phyloP scores from a whole-genome alignment of 2,113 vertebrate genomes.

The Geococcyx californianus region DNA sequence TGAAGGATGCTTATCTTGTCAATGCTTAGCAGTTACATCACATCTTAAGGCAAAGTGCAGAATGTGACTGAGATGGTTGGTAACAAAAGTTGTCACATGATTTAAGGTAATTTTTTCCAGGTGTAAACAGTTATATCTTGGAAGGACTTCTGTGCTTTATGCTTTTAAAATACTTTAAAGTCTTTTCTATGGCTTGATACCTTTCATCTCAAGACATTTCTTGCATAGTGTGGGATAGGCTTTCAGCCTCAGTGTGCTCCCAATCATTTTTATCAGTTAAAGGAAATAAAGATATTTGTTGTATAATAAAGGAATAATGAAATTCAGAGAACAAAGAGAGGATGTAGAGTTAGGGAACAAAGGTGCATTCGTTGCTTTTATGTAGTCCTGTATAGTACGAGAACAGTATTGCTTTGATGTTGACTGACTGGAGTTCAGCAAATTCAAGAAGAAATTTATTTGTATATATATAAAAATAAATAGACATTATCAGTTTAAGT shows the following conservation, averaged over 20 bases:
- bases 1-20: not conserved
- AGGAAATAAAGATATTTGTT: not conserved
- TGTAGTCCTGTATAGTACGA: not conserved
- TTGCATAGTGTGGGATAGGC: not conserved
- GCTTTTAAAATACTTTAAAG: not conserved
- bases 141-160: not conserved
- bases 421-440: not conserved
- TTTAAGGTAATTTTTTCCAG: not conserved
- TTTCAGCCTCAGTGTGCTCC: not conserved
- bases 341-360: not conserved
- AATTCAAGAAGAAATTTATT: not conserved
- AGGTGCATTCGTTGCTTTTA: not conserved
- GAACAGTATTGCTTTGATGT: conserved; percentile 13
- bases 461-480: not conserved
- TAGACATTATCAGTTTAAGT: not conserved
- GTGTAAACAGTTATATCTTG: not conserved
- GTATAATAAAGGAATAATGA: conserved; percentile 8
- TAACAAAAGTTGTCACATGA: not conserved
- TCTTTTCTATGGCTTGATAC: not conserved
- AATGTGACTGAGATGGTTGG: accelerated
- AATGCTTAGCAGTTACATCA: not conserved
- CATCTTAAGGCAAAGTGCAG: not conserved
- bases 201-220: not conserved
- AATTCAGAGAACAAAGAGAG: conserved; percentile 17
- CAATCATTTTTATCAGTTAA: not conserved